Base-by-base conservation (phyloP, 2,888 invertebrate species). In the Plutella xylostella region DNA sequence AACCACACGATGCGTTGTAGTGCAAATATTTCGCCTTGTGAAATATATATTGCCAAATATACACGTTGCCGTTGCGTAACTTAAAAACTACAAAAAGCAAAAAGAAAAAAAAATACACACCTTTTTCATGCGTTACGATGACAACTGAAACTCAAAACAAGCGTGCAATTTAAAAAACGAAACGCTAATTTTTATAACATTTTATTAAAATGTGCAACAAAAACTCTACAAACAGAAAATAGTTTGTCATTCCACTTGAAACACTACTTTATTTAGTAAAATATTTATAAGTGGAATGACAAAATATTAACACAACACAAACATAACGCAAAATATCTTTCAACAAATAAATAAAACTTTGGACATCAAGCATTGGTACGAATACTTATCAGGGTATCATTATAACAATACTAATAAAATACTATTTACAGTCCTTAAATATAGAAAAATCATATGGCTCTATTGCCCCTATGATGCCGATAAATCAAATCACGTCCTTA, bases 81-180 rank as follows among this genome's bases (percentile, higher is more conserved):
- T 35, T 22, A 18, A 34, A 7, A 34, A 11, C 6, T 33, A n/a
- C 34, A 47, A 48, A 45, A 46, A 43, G 48, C 51, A 51, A 52
- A 53, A 22, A 57, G 58, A 61, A 56, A 57, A 56, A 42, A 47
- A 55, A 48, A 55, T 51, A 53, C 52, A 49, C 43, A 50, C 48
- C 25, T 28, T 15, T 14, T 20, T 14, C 39, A 37, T 37, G 37
- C 37, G 15, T 33, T 2, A n/a, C 15, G 33, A 33, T 33, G 17
- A 25, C 25, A 39, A 17, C 15, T 14, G 39, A 39, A 38, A 39
- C 39, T 39, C n/a, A 19, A n/a, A 15, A 17, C 39, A 25, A 25
- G 39, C 39, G 14, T 15, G n/a, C 25, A 25, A 39, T 15, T 17
- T 25, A 39, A 39, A 25, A 25, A 39, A 39, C 5, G 25, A 39